Conservation (phyloP, 2,113 vertebrate species). For the Elanus axillaris region DNA sequence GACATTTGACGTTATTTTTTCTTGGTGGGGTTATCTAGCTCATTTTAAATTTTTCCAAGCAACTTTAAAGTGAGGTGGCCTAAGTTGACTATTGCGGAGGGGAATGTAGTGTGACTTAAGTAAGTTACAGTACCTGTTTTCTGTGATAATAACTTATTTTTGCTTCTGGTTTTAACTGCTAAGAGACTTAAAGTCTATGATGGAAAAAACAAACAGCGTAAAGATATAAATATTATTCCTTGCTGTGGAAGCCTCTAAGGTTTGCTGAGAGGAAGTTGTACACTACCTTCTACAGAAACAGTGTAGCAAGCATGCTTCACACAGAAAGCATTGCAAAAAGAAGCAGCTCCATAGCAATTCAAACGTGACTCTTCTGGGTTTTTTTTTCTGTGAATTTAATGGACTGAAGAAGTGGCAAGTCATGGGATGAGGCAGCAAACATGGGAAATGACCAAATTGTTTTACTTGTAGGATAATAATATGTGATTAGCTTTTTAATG, state of each 20-base stretch:
- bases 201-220: neutral
- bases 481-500: neutral
- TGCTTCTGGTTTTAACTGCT: neutral
- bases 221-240: neutral
- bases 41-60: neutral
- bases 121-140: neutral
- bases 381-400: neutral
- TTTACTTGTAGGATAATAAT: neutral
- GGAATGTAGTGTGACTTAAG: neutral
- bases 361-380: neutral
- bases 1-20: neutral
- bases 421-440: neutral
- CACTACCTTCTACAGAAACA: neutral
- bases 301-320: neutral
- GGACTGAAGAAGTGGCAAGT: neutral
- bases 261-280: neutral
- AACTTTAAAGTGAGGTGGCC: neutral
- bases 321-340: neutral
- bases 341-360: neutral
- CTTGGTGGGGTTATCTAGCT: neutral
- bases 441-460: neutral
- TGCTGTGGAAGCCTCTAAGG: neutral
- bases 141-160: neutral
- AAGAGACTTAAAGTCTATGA: neutral
- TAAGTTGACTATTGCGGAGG: accelerated